phyloP scores from a whole-genome alignment of 2,888 invertebrate species.

The Xylota sylvarum region DNA sequence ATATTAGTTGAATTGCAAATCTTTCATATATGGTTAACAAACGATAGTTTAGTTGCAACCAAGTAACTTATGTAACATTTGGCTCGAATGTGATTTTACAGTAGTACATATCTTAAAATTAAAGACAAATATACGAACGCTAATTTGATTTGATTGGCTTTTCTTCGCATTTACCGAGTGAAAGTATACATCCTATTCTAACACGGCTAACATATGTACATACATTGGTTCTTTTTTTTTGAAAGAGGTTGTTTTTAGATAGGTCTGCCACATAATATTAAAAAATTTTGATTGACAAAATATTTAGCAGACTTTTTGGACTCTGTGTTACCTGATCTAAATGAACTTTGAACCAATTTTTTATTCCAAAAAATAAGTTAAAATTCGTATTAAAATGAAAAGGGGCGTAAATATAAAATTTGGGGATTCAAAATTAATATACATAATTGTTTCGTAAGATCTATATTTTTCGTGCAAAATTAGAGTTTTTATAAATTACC shows the following conservation, averaged over 20 bases:
- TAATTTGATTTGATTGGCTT: too few relatives aligned
- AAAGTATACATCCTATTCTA: too few relatives aligned
- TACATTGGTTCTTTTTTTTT: neutral
- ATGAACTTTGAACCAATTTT: constrained; percentile 53
- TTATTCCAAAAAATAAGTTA: constrained; percentile 46
- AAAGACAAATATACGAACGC: too few relatives aligned
- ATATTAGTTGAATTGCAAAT: too few relatives aligned
- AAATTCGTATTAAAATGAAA: constrained; percentile 43
- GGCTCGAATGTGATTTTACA: too few relatives aligned
- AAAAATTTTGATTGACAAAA: constrained; percentile 24
- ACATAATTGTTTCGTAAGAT: neutral
- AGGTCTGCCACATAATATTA: neutral
- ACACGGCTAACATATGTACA: too few relatives aligned
- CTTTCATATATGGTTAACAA: too few relatives aligned
- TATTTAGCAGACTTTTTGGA: neutral
- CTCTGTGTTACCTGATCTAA: neutral
- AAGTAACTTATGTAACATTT: too few relatives aligned
- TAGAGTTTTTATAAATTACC: neutral
- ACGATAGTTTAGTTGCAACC: too few relatives aligned
- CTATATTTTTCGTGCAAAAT: too few relatives aligned
- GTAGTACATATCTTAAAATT: too few relatives aligned
- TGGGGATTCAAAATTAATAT: neutral
- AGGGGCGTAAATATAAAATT: neutral
- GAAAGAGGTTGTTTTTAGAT: neutral
- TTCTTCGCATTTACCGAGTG: too few relatives aligned